Evolutionary conservation across 2,113 vertebrate species (phyloP).

Genomic region (Diglossa brunneiventris): DNA sequence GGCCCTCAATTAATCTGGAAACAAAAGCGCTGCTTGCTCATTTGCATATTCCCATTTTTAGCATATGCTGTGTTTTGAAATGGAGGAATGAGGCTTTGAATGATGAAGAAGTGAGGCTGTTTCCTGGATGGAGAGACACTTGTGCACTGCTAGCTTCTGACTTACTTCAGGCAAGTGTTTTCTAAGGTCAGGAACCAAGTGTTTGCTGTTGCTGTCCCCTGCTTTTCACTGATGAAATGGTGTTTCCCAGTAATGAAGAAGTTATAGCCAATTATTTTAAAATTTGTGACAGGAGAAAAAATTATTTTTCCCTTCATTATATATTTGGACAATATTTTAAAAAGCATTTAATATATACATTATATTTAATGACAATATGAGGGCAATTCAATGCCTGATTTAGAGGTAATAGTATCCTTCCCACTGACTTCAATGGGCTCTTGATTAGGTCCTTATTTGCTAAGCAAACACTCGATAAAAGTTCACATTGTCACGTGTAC

Average conservation of each 20-base stretch:
- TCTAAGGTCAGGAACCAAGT: background rate
- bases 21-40: background rate
- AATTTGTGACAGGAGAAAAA: background rate
- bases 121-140: background rate
- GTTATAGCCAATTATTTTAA: background rate
- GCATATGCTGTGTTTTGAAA: background rate
- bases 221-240: background rate
- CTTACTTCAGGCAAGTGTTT: background rate
- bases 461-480: background rate
- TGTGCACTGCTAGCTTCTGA: background rate
- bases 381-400: background rate
- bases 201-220: background rate
- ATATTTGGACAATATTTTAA: background rate
- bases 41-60: background rate
- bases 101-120: background rate
- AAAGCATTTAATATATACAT: background rate
- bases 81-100: background rate
- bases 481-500: background rate
- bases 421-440: background rate
- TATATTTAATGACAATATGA: background rate
- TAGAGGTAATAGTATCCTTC: background rate
- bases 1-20: background rate
- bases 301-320: background rate
- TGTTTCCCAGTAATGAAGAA: background rate
- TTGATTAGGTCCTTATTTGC: conserved; percentile 10